These are phyloP conservation scores for Pissodes strobi DNA, from an alignment of 1,140 invertebrate genomes.

Conservation along the genomic window DNA sequence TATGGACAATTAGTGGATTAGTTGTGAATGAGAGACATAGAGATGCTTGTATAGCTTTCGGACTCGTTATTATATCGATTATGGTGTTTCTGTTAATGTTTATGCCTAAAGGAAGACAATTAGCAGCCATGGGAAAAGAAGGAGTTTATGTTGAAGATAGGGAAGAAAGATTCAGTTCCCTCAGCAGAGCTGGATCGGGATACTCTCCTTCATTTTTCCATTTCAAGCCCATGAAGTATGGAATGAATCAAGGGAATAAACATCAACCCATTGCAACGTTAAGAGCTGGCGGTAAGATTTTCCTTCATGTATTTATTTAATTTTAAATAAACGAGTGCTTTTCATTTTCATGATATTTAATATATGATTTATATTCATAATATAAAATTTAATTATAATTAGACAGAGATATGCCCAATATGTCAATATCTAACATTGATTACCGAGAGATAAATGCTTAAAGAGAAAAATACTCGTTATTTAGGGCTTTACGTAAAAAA, in stretches of 20 bases:
- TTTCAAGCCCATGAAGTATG: conserved; percentile 80
- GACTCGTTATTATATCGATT: conserved; percentile 78
- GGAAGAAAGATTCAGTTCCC: conserved; percentile 74
- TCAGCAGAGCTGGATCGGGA: conserved; percentile 76
- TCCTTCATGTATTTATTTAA: no score
- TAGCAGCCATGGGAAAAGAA: conserved; percentile 84
- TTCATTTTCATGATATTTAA: no score
- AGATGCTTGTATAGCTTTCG: conserved; percentile 87
- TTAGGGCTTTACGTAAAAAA: no score
- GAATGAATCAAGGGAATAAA: conserved; percentile 59
- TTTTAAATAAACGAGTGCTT: no score
- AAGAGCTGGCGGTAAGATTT: conserved; percentile 69
- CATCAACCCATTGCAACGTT: conserved; percentile 61
- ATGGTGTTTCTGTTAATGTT: conserved; percentile 92
- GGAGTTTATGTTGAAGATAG: conserved; percentile 77
- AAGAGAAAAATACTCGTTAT: no score
- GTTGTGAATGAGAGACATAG: conserved; percentile 75
- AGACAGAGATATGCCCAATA: neutral
- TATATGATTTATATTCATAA: neutral
- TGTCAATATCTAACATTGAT: no score
- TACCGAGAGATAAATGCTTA: no score
- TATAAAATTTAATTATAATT: neutral
- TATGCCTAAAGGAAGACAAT: conserved; percentile 87
- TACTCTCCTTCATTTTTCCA: conserved; percentile 90
- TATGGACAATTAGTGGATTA: conserved; percentile 77